Conservation (phyloP, 2,797 vertebrate genomes). For the Sebastes vulpes region DNA sequence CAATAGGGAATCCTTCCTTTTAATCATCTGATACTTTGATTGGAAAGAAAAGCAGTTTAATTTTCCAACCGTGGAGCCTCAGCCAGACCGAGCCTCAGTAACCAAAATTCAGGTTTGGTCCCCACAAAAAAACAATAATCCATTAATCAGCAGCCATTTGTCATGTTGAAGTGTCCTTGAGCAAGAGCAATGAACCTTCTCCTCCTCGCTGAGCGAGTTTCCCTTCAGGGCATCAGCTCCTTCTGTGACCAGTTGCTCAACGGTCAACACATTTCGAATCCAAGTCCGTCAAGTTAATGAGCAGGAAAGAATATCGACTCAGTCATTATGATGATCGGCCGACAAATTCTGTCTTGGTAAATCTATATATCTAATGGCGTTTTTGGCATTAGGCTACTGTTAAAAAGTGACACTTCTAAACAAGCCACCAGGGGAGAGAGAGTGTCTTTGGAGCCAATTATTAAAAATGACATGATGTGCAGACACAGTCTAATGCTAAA, state of each 20-base stretch:
- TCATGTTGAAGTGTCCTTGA: constrained; percentile 34
- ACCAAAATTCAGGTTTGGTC: constrained; percentile 12
- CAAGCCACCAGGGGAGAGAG: not conserved
- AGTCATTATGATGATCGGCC: not conserved
- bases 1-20: constrained; percentile 67
- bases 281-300: constrained; percentile 18
- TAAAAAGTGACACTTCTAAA: not conserved
- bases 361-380: not conserved
- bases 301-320: not conserved
- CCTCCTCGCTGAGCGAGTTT: not conserved
- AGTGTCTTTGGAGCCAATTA: not conserved
- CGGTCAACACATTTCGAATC: not conserved
- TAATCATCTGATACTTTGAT: constrained; percentile 73
- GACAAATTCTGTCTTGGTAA: not conserved
- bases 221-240: not conserved
- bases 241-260: not conserved
- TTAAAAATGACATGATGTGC: not conserved
- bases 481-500: not conserved
- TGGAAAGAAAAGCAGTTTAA: constrained; percentile 1
- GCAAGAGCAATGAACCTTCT: constrained; percentile 7
- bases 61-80: constrained; percentile 20
- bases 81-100: not conserved
- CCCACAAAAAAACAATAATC: constrained; percentile 18
- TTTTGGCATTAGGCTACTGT: no score
- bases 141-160: constrained; percentile 11